Evolutionary conservation across 2,888 invertebrate genomes (phyloP).

Genomic region (Drosophila lacicola): DNA sequence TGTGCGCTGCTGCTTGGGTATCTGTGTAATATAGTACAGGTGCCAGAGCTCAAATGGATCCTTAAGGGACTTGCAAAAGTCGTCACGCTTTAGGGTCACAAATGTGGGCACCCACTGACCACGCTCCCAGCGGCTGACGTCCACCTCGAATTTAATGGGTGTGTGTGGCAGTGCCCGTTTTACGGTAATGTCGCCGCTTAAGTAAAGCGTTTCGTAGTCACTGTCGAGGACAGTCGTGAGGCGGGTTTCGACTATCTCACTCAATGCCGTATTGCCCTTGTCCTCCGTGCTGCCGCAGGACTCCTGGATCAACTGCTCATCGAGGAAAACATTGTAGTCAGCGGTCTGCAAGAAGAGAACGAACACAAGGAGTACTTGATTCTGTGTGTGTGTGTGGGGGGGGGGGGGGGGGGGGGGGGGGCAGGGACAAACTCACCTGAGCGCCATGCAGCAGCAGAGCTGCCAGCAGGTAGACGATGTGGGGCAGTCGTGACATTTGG

Average conservation of each 20-base stretch:
- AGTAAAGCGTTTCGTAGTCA: conserved; percentile 40
- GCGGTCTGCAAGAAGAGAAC: conserved; percentile 8
- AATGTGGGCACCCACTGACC: conserved; percentile 45
- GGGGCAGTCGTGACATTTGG: conserved; percentile 20
- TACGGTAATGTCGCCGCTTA: conserved; percentile 42
- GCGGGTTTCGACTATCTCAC: conserved; percentile 37
- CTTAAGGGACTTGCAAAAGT: conserved; percentile 40
- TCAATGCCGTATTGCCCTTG: conserved; percentile 20
- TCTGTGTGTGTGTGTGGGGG: too few relatives aligned
- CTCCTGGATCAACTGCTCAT: conserved; percentile 39
- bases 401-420: too few relatives aligned
- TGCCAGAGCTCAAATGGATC: conserved; percentile 54
- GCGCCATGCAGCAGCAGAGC: conserved; percentile 15
- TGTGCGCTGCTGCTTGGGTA: conserved; percentile 22
- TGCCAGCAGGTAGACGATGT: neutral
- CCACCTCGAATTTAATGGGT: conserved; percentile 31
- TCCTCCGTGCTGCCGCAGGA: conserved; percentile 29
- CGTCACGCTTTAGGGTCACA: conserved; percentile 32
- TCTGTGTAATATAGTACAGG: neutral
- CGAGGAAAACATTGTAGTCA: conserved; percentile 38
- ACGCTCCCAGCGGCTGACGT: conserved; percentile 35
- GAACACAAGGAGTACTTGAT: too few relatives aligned
- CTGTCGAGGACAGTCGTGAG: conserved; percentile 18
- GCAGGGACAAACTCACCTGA: conserved; percentile 11
- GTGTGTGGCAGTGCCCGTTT: conserved; percentile 7